Conservation (phyloP, 2,888 invertebrate species). For the Atherix ibis region DNA sequence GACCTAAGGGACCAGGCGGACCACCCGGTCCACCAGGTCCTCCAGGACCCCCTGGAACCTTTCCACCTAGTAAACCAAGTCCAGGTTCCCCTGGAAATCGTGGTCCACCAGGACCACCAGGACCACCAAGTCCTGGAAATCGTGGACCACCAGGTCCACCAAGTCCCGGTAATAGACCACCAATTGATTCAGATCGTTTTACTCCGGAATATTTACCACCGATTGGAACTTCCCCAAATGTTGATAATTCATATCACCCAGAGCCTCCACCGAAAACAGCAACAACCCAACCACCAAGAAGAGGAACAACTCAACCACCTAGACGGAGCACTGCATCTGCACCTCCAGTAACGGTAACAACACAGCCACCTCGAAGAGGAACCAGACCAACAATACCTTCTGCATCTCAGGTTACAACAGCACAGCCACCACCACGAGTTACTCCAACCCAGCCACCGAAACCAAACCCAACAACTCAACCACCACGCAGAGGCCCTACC, state of each 20-base stretch:
- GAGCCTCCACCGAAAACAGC: too few species aligned
- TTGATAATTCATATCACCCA: too few species aligned
- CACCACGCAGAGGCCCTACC: too few species aligned
- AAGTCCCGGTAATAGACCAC: slow-evolving; percentile 19
- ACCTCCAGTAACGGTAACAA: too few species aligned
- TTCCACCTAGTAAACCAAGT: slow-evolving; percentile 7
- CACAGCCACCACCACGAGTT: slow-evolving; percentile 12
- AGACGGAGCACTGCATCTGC: too few species aligned
- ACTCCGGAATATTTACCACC: slow-evolving; percentile 5
- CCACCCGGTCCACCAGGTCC: slow-evolving; percentile 22
- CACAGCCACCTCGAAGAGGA: too few species aligned
- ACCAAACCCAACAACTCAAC: slow-evolving; percentile 6
- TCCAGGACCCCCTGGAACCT: slow-evolving; percentile 19
- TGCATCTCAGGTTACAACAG: too few species aligned
- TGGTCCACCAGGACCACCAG: slow-evolving; percentile 14
- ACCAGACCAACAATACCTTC: too few species aligned
- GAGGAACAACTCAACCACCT: slow-evolving; percentile 16
- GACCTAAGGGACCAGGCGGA: slow-evolving; percentile 32
- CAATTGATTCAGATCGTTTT: slow-evolving; percentile 14
- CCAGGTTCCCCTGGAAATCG: slow-evolving; percentile 15
- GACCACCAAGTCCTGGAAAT: slow-evolving; percentile 14
- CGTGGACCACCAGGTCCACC: slow-evolving; percentile 16
- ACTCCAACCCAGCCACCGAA: slow-evolving; percentile 13
- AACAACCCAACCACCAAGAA: slow-evolving; percentile 16
- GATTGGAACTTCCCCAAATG: neutral